A percentile compares a stretch with the other conserved stretches of the same genome.
Conservation (phyloP, 2,113 vertebrate genomes). For the Caranx ignobilis region DNA sequence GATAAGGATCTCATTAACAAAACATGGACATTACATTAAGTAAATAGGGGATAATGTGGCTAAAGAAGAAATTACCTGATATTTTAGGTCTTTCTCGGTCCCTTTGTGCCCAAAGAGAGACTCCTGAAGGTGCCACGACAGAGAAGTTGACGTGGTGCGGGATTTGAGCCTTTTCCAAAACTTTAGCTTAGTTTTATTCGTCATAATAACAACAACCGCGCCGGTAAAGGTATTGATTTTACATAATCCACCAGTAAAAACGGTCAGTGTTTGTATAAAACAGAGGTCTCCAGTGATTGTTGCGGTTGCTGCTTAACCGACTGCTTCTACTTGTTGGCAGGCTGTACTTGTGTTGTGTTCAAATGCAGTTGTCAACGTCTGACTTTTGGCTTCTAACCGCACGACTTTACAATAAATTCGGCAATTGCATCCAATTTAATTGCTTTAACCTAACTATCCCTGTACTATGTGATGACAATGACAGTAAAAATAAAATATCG, state of each 20-base stretch:
- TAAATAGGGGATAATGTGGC: rapidly evolving
- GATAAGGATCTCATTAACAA: background rate
- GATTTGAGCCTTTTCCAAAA: slow-evolving; percentile 51
- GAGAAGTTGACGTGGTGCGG: slow-evolving; percentile 47
- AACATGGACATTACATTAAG: rapidly evolving
- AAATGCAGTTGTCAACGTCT: background rate
- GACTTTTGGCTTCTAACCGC: background rate
- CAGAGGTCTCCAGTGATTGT: background rate
- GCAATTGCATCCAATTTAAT: too few relatives aligned
- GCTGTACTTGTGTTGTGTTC: background rate
- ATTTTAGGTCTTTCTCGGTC: background rate
- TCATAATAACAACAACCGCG: slow-evolving; percentile 52
- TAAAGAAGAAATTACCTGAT: slow-evolving; percentile 39
- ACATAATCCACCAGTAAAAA: background rate
- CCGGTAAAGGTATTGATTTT: background rate
- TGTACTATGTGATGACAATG: background rate
- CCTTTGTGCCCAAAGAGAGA: slow-evolving; percentile 47
- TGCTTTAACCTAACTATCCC: background rate
- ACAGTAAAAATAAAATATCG: background rate
- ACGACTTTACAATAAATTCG: background rate
- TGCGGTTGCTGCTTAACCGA: background rate
- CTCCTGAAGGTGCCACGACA: slow-evolving; percentile 43
- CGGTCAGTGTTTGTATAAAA: rapidly evolving
- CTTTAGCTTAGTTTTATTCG: slow-evolving; percentile 31
- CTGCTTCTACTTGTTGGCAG: slow-evolving; percentile 37